phyloP scores from a whole-genome alignment of 2,113 vertebrate species.

The Saguinus imperator region DNA sequence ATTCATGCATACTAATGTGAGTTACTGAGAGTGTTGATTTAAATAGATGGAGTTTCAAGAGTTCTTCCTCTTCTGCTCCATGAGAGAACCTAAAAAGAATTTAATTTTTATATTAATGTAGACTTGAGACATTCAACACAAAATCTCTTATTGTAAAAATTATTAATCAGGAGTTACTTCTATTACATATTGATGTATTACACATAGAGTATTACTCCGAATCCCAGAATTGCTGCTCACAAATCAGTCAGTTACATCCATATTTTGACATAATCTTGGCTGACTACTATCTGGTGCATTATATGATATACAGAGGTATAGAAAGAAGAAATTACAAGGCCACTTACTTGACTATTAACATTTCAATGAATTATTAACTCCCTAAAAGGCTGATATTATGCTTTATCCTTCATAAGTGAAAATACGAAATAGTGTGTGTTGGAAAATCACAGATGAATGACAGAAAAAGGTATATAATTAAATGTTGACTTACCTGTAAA shows the following conservation, averaged over 20 bases:
- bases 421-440: neutral
- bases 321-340: neutral
- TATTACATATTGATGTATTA: neutral
- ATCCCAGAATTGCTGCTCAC: neutral
- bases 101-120: neutral
- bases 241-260: neutral
- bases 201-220: neutral
- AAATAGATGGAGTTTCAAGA: neutral
- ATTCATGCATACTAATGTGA: neutral
- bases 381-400: neutral
- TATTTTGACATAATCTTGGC: neutral
- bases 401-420: neutral
- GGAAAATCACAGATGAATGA: neutral
- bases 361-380: neutral
- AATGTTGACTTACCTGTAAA: neutral
- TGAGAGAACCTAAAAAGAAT: neutral
- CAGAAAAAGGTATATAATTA: neutral
- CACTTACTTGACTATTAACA: neutral
- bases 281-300: neutral
- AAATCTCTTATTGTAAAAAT: neutral
- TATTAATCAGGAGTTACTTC: neutral
- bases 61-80: neutral
- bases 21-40: neutral
- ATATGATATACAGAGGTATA: neutral
- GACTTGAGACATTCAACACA: neutral